Conservation (phyloP, 2,888 invertebrate genomes). For the Calameuta idolon region DNA sequence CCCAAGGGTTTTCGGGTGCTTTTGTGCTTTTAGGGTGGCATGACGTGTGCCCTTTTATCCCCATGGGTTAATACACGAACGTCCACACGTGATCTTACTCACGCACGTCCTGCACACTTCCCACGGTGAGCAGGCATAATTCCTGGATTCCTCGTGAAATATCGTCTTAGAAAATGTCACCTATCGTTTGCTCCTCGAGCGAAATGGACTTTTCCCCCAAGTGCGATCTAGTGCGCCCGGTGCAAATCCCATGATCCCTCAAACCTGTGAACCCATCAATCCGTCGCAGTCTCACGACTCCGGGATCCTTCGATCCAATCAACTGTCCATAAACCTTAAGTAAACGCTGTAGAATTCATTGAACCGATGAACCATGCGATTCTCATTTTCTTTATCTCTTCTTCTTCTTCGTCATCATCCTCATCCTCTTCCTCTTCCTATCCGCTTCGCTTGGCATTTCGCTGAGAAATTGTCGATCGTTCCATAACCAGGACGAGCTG, state of each 20-base stretch:
- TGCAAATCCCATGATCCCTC: not conserved
- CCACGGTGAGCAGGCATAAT: slow-evolving; percentile 22
- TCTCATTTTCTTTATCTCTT: slow-evolving; percentile 8
- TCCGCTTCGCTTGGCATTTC: not conserved
- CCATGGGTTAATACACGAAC: slow-evolving; percentile 20
- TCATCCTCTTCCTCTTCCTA: slow-evolving; percentile 8
- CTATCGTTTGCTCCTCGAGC: not conserved
- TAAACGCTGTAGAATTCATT: not conserved
- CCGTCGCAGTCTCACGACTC: not conserved
- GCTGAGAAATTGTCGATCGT: not conserved
- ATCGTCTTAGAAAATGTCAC: not conserved
- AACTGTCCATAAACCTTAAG: not conserved
- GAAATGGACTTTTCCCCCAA: not conserved
- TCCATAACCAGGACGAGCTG: not conserved
- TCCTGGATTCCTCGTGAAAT: slow-evolving; percentile 10
- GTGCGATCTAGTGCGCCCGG: not conserved
- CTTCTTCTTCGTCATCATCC: slow-evolving; percentile 7
- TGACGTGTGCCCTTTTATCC: slow-evolving; percentile 32
- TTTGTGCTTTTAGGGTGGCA: slow-evolving; percentile 34
- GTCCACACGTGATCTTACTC: slow-evolving; percentile 16
- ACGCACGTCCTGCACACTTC: slow-evolving; percentile 19
- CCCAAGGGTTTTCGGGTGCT: slow-evolving; percentile 18
- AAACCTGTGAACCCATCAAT: not conserved
- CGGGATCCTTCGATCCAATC: not conserved
- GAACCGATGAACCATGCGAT: not conserved